Evolutionary conservation across 2,113 vertebrate genomes (phyloP).

Genomic region (Anseranas semipalmata): DNA sequence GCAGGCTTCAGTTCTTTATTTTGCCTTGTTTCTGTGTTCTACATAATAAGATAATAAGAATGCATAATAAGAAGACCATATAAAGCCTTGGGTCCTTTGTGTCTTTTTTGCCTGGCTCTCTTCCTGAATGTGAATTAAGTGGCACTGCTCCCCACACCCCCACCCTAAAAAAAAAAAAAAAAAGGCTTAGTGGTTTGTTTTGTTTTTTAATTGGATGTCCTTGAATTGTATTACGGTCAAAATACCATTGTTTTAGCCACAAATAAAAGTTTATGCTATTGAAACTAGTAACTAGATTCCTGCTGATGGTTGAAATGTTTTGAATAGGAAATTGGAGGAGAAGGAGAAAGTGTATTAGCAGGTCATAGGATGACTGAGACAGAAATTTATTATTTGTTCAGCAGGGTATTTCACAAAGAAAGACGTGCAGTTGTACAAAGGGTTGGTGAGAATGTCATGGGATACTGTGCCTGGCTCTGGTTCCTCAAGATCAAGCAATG

Average conservation of each 20-base stretch:
- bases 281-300: neutral
- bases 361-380: neutral
- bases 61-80: neutral
- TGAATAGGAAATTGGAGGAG: neutral
- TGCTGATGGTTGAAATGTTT: neutral
- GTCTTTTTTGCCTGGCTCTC: neutral
- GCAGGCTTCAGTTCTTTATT: neutral
- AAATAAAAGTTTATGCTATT: neutral
- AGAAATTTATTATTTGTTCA: conserved; percentile 14
- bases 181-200: neutral
- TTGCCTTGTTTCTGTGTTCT: neutral
- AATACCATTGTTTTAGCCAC: neutral
- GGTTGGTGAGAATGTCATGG: neutral
- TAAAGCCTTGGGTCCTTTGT: neutral
- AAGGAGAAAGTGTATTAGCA: neutral
- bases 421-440: neutral
- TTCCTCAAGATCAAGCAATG: neutral
- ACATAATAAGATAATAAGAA: neutral
- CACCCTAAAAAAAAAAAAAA: neutral
- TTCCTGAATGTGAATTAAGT: neutral
- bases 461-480: neutral
- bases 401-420: neutral
- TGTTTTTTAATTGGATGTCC: neutral
- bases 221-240: neutral
- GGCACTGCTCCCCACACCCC: neutral